A percentile compares a stretch with the other conserved stretches of the same genome.
Conservation (phyloP, 2,797 vertebrate genomes). For the Cyprinella venusta region DNA sequence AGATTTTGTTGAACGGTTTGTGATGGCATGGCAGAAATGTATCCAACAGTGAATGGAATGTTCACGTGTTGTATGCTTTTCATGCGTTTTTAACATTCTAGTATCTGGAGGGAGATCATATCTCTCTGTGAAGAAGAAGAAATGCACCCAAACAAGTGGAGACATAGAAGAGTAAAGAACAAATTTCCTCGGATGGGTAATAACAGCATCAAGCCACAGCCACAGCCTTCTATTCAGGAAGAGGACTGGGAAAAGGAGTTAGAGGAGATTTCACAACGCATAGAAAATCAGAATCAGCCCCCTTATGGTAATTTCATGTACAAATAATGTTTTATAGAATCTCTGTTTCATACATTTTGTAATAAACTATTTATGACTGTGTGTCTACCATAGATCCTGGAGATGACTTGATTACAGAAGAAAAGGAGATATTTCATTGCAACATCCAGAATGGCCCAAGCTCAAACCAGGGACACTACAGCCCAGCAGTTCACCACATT, state of each 20-base stretch:
- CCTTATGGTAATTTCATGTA: constrained; percentile 70
- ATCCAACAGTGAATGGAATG: not conserved
- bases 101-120: not conserved
- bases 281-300: constrained; percentile 43
- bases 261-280: constrained; percentile 47
- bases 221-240: constrained; percentile 5
- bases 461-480: constrained; percentile 58
- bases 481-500: constrained; percentile 67
- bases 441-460: not conserved
- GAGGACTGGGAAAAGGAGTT: constrained; percentile 80
- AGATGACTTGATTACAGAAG: constrained; percentile 62
- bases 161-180: constrained; percentile 46
- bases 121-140: not conserved
- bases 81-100: not conserved
- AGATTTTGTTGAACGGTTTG: not conserved
- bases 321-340: not conserved
- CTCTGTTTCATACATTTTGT: not conserved
- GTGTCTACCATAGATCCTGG: constrained; percentile 67
- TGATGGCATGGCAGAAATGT: not conserved
- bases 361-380: not conserved
- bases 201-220: not conserved
- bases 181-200: not conserved
- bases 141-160: constrained; percentile 45
- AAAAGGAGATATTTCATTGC: constrained; percentile 54
- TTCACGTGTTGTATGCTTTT: not conserved